Evolutionary conservation across 2,888 invertebrate species (phyloP).

Genomic region (Bombylius discolor): DNA sequence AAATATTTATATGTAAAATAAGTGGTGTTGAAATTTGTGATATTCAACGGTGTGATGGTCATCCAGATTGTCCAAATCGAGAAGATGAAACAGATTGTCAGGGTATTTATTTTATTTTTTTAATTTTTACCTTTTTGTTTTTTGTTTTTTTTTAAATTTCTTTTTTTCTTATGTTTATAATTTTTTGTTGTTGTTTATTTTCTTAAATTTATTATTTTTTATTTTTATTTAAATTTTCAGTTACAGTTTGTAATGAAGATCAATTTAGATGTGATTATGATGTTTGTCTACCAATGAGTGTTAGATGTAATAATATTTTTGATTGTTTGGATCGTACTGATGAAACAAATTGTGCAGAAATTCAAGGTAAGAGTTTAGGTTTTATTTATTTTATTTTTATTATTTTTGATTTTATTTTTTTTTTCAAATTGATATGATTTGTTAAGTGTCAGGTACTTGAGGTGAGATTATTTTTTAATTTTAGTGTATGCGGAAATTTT

Average conservation of each 20-base stretch:
- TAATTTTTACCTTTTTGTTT: slow-evolving; percentile 6
- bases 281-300: slow-evolving; percentile 42
- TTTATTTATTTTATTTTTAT: background rate
- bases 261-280: slow-evolving; percentile 51
- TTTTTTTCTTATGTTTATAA: background rate
- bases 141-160: background rate
- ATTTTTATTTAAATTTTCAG: slow-evolving; percentile 5
- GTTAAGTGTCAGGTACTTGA: background rate
- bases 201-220: slow-evolving; percentile 5
- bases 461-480: too few relatives aligned
- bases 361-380: background rate
- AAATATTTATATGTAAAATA: slow-evolving; percentile 22
- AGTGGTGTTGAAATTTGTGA: slow-evolving; percentile 26
- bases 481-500: too few relatives aligned
- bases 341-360: slow-evolving; percentile 42
- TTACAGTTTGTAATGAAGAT: slow-evolving; percentile 20
- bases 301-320: slow-evolving; percentile 44
- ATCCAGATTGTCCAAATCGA: slow-evolving; percentile 27
- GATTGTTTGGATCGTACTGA: slow-evolving; percentile 55
- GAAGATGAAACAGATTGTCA: slow-evolving; percentile 31
- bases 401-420: background rate
- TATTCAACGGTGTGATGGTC: slow-evolving; percentile 27
- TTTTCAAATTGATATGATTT: background rate
- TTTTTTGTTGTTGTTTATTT: background rate
- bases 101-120: slow-evolving; percentile 3